A percentile compares a stretch with the other conserved stretches of the same genome.
phyloP scores from a whole-genome alignment of 1,140 invertebrate genomes.

The Zaprionus gabonicus region DNA sequence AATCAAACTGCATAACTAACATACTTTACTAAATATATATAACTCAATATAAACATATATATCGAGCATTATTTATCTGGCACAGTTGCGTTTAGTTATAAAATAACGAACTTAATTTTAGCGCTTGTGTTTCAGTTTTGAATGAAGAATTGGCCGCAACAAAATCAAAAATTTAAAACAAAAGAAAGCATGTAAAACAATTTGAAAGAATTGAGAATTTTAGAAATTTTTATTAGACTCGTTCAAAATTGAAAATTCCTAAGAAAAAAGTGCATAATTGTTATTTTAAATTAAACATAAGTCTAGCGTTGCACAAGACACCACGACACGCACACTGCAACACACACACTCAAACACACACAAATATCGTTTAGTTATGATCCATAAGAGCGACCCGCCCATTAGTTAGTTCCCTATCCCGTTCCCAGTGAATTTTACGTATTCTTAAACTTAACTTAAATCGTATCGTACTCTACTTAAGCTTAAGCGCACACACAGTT shows the following conservation, averaged over 20 bases:
- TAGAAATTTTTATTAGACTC: constrained; percentile 36
- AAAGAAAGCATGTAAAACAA: constrained; percentile 45
- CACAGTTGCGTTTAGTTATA: constrained; percentile 66
- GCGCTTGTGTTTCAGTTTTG: constrained; percentile 70
- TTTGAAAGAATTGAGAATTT: constrained; percentile 35
- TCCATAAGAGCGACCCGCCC: constrained; percentile 4
- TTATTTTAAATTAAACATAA: constrained; percentile 43
- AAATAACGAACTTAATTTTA: constrained; percentile 39
- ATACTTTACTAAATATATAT: constrained; percentile 12
- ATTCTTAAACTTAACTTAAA: constrained; percentile 47
- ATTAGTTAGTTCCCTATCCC: background rate
- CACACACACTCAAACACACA: constrained; percentile 16
- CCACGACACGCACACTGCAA: constrained; percentile 17
- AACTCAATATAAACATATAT: constrained; percentile 35
- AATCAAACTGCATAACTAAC: constrained; percentile 17
- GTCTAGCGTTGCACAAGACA: constrained; percentile 35
- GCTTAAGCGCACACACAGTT: constrained; percentile 61
- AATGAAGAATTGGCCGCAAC: constrained; percentile 64
- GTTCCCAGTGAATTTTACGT: constrained; percentile 33
- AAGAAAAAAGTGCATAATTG: constrained; percentile 10
- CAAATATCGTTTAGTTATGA: constrained; percentile 26
- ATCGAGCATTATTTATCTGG: constrained; percentile 49
- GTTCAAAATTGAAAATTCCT: constrained; percentile 66
- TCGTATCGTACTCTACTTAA: constrained; percentile 65
- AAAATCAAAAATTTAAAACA: background rate